Conservation (phyloP, 2,113 vertebrate genomes). For the Oreochromis spilurus region DNA sequence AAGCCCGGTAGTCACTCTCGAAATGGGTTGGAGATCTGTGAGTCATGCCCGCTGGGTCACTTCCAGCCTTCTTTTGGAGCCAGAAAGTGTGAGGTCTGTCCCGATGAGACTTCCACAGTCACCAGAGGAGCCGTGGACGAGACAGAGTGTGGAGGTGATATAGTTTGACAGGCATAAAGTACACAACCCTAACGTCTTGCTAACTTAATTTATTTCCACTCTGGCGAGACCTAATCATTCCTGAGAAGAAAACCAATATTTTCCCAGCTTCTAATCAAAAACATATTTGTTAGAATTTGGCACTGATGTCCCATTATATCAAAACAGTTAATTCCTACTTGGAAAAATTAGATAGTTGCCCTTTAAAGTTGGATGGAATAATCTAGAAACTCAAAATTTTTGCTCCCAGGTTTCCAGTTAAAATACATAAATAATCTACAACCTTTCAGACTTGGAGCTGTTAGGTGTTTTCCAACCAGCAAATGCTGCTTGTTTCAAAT, state of each 20-base stretch:
- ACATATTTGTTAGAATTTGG: not conserved
- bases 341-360: not conserved
- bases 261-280: not conserved
- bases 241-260: conserved; percentile 1
- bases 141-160: conserved; percentile 88
- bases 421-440: not conserved
- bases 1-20: conserved; percentile 89
- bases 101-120: conserved; percentile 84
- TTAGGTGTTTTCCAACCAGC: not conserved
- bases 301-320: not conserved
- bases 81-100: conserved; percentile 81
- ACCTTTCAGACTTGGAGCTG: not conserved
- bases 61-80: conserved; percentile 84
- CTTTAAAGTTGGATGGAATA: not conserved
- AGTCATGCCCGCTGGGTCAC: conserved; percentile 89
- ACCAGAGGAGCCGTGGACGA: conserved; percentile 86
- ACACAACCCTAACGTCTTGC: not conserved
- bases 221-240: not conserved
- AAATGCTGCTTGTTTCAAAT: not conserved
- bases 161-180: not conserved
- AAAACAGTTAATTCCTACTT: not conserved
- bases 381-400: not conserved
- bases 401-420: not conserved
- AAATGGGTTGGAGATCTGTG: conserved; percentile 92
- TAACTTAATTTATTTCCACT: not conserved